Evolutionary conservation across 1,140 invertebrate species (phyloP).

Genomic region (Lepeophtheirus salmonis): DNA sequence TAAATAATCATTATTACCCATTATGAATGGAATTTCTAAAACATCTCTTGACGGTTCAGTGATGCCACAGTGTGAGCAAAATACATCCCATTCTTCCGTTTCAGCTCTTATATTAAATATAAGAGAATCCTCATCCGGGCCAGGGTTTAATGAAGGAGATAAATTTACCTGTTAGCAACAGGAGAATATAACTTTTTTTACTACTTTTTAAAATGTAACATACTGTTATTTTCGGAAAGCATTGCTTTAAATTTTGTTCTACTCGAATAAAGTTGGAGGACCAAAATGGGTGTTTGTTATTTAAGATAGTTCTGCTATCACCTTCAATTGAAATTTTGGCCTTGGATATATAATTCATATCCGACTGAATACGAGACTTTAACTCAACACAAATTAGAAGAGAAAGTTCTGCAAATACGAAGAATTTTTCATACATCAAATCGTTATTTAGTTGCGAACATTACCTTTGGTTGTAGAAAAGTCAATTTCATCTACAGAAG

Average conservation of each 20-base stretch:
- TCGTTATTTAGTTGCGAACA: not conserved
- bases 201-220: too few relatives aligned
- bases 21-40: not conserved
- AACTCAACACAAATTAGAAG: not conserved
- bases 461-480: not conserved
- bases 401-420: not conserved
- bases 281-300: not conserved
- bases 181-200: too few relatives aligned
- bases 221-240: not conserved
- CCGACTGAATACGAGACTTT: not conserved
- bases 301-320: not conserved
- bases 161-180: not conserved
- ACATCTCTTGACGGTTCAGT: not conserved
- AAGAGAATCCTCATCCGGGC: not conserved
- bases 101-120: not conserved
- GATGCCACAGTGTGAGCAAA: not conserved
- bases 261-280: not conserved
- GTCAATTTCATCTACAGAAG: not conserved
- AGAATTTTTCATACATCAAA: too few relatives aligned
- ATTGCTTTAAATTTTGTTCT: not conserved
- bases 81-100: not conserved
- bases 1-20: not conserved
- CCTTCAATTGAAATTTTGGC: not conserved
- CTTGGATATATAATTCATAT: not conserved
- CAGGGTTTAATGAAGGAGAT: not conserved